Evolutionary conservation across 2,113 vertebrate species (phyloP).

Genomic region (Phrynosoma platyrhinos): DNA sequence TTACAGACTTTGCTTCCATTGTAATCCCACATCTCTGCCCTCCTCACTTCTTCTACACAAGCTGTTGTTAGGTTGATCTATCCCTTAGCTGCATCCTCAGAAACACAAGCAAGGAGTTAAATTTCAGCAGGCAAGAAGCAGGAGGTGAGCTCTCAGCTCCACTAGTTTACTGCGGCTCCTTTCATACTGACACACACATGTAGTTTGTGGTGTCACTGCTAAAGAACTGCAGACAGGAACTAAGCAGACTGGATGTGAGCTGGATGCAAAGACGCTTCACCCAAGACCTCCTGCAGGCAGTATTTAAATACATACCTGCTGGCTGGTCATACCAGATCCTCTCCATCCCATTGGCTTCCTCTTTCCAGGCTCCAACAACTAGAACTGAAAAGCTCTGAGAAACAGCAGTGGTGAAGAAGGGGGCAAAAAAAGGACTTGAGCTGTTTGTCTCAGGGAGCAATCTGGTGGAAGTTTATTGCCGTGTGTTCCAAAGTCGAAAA

Average conservation of each 20-base stretch:
- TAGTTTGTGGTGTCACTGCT: conserved; percentile 78
- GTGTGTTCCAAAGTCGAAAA: conserved; percentile 67
- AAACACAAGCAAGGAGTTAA: conserved; percentile 70
- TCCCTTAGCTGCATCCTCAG: neutral
- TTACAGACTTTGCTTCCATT: conserved; percentile 42
- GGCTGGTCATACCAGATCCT: conserved; percentile 71
- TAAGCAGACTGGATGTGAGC: conserved; percentile 79
- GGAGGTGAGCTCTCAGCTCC: conserved; percentile 75
- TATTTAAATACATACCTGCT: conserved; percentile 85
- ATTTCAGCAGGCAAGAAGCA: conserved; percentile 66
- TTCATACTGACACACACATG: conserved; percentile 75
- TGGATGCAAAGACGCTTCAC: conserved; percentile 76
- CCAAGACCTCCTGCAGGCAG: conserved; percentile 79
- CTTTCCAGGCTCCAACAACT: conserved; percentile 41
- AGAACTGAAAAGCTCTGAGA: conserved; percentile 77
- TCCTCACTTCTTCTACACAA: conserved; percentile 23
- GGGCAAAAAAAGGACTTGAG: conserved; percentile 56
- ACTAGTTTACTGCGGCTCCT: conserved; percentile 75
- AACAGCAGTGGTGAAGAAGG: conserved; percentile 74
- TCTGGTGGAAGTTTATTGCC: conserved; percentile 70
- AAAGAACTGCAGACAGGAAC: conserved; percentile 78
- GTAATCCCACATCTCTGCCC: conserved; percentile 55
- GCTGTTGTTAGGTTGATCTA: neutral
- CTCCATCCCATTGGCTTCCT: conserved; percentile 32
- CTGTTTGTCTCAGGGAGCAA: conserved; percentile 53